Evolutionary conservation across 2,797 vertebrate genomes (phyloP).

Genomic region (Sebastes vulpes): DNA sequence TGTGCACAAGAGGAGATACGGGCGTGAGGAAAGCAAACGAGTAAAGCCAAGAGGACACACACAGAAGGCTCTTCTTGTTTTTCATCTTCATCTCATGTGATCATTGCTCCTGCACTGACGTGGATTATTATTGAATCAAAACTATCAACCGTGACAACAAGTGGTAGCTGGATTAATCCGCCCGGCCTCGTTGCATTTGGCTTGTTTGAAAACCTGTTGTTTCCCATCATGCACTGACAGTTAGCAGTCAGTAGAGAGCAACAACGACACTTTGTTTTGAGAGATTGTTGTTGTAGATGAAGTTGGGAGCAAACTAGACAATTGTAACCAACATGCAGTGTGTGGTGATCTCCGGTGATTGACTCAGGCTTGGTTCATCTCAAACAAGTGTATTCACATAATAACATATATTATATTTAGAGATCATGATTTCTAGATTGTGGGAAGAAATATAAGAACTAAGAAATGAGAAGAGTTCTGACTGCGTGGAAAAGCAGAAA

Average conservation of each 20-base stretch:
- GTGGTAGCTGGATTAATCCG: background rate
- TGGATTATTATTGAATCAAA: background rate
- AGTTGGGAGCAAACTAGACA: background rate
- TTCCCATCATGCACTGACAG: background rate
- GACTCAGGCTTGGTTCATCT: background rate
- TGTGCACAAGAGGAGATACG: no score
- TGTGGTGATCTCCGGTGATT: background rate
- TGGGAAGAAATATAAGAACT: background rate
- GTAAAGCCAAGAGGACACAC: no score
- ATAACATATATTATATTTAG: background rate
- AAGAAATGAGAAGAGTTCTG: background rate
- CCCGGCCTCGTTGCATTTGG: background rate
- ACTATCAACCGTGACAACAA: background rate
- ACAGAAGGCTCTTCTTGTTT: no score
- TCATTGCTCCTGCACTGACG: background rate
- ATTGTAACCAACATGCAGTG: background rate
- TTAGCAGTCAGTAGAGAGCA: background rate
- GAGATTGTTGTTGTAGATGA: background rate
- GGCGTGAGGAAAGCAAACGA: no score
- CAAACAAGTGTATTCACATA: background rate
- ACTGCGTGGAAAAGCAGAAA: background rate
- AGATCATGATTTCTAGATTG: background rate
- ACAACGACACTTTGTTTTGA: background rate
- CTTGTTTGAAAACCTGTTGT: slow-evolving; percentile 2
- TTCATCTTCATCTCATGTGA: no score